A percentile compares a stretch with the other conserved stretches of the same genome.
phyloP scores from a whole-genome alignment of 1,140 invertebrate species.

The Saccostrea glomerata region DNA sequence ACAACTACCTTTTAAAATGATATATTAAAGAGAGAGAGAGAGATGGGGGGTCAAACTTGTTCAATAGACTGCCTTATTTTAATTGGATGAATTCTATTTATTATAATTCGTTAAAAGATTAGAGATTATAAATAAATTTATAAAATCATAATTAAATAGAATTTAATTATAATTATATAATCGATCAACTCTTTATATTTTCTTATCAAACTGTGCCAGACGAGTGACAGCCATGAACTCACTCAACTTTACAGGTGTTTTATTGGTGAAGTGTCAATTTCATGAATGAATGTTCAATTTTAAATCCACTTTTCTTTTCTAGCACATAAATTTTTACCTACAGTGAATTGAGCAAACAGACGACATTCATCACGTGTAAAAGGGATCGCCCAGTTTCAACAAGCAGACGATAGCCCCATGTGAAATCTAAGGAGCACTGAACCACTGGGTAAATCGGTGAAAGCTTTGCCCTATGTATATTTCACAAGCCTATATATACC shows the following conservation, averaged over 20 bases:
- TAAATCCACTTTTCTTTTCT: slow-evolving; percentile 1
- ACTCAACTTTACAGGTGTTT: background rate
- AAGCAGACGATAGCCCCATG: background rate
- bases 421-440: background rate
- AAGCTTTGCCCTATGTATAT: background rate
- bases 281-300: slow-evolving; percentile 13
- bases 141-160: background rate
- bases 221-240: background rate
- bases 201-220: slow-evolving; percentile 14
- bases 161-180: background rate
- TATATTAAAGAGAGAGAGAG: no score
- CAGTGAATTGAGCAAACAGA: background rate
- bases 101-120: background rate
- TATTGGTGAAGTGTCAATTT: background rate
- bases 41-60: background rate
- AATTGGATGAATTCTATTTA: background rate
- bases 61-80: background rate
- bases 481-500: background rate
- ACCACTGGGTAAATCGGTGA: slow-evolving; percentile 3
- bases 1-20: no score
- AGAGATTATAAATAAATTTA: background rate
- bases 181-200: slow-evolving; percentile 7
- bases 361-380: background rate
- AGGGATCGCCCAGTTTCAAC: background rate
- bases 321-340: background rate